Percentiles rank a stretch among this genome's conserved stretches.
phyloP scores from a whole-genome alignment of 2,888 invertebrate species.

The Ditula angustiorana region DNA sequence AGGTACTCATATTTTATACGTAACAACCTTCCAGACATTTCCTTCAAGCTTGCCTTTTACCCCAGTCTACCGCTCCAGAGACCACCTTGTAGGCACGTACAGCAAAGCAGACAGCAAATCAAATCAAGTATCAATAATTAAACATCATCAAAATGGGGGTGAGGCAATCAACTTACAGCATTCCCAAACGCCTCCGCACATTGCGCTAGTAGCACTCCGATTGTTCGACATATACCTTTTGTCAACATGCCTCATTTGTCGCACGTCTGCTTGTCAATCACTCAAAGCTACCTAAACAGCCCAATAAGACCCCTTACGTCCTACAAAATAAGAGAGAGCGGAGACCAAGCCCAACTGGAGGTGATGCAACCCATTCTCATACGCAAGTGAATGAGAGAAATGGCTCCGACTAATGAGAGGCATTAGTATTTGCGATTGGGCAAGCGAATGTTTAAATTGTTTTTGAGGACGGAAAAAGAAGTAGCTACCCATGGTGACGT shows the following conservation, averaged over 20 bases:
- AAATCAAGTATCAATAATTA: neutral
- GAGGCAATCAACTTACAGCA: conserved; percentile 17
- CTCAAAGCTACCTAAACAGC: conserved; percentile 40
- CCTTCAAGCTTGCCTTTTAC: too few relatives aligned
- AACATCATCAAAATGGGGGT: conserved; percentile 1
- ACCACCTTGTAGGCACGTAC: too few relatives aligned
- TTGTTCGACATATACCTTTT: conserved; percentile 48
- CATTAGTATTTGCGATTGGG: conserved; percentile 19
- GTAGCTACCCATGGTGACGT: neutral
- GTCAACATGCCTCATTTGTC: conserved; percentile 54
- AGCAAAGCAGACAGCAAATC: too few relatives aligned
- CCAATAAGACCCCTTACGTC: conserved; percentile 29
- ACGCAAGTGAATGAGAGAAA: conserved; percentile 30
- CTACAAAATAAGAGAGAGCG: conserved; percentile 3
- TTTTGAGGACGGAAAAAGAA: neutral
- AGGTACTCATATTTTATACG: too few relatives aligned
- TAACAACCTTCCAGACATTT: too few relatives aligned
- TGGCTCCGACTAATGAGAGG: conserved; percentile 21
- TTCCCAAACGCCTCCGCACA: conserved; percentile 35
- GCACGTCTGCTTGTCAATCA: conserved; percentile 51
- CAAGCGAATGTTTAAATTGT: conserved; percentile 13
- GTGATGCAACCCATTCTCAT: conserved; percentile 23
- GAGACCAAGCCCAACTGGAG: conserved; percentile 7
- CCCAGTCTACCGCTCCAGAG: too few relatives aligned
- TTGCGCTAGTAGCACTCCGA: conserved; percentile 41